Conservation (phyloP, 2,888 invertebrate species). For the Caenorhabditis becei region DNA sequence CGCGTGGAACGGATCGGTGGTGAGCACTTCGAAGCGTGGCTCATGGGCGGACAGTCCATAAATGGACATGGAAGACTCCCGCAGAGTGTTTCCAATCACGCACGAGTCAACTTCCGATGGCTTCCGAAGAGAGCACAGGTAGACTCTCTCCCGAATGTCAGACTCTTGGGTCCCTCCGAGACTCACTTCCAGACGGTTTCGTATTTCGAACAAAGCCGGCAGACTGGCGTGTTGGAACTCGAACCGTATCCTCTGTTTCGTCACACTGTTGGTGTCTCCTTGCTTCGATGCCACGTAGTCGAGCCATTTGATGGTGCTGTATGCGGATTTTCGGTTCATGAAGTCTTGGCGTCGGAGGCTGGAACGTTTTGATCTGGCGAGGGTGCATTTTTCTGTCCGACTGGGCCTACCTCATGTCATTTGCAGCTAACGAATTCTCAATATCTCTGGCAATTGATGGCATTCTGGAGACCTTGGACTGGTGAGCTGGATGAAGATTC, state of each 20-base stretch:
- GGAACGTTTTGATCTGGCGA: conserved; percentile 28
- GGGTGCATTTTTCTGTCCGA: background rate
- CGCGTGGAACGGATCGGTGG: conserved; percentile 57
- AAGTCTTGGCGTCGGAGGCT: conserved; percentile 44
- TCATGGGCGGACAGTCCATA: conserved; percentile 24
- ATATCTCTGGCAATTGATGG: conserved; percentile 28
- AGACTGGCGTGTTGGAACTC: conserved; percentile 59
- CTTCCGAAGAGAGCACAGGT: conserved; percentile 32
- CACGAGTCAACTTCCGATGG: background rate
- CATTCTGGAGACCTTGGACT: conserved; percentile 11
- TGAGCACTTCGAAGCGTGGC: conserved; percentile 43
- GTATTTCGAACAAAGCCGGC: conserved; percentile 52
- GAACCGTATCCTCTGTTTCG: conserved; percentile 51
- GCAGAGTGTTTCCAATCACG: background rate
- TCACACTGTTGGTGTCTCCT: conserved; percentile 51
- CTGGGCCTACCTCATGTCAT: conserved; percentile 16
- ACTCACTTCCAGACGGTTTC: conserved; percentile 46
- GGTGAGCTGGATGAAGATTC: background rate
- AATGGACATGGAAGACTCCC: conserved; percentile 44
- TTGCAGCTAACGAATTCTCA: background rate
- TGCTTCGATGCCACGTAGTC: conserved; percentile 53
- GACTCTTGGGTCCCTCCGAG: conserved; percentile 31
- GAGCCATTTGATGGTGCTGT: conserved; percentile 54
- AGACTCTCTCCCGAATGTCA: conserved; percentile 32
- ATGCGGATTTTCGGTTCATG: conserved; percentile 43